These are phyloP conservation scores for Copsychus sechellarum DNA, from an alignment of 2,113 vertebrate genomes.

Conservation along the genomic window DNA sequence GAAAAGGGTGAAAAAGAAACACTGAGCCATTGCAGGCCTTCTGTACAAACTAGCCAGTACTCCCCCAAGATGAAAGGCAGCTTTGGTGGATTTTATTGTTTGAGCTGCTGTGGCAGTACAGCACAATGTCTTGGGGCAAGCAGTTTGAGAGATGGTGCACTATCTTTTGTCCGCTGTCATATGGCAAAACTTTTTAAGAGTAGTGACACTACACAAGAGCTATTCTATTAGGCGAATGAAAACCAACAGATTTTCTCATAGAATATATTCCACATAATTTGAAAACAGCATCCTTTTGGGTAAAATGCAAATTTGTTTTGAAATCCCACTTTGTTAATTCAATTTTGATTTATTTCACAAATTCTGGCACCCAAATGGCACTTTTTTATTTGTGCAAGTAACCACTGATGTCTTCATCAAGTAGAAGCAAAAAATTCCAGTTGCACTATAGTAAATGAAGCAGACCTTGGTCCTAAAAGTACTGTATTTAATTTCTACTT, in stretches of 20 bases:
- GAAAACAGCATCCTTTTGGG: neutral
- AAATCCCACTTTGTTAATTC: neutral
- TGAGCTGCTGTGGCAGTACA: neutral
- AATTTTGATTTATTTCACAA: neutral
- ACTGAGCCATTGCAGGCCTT: conserved; percentile 5
- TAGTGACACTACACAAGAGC: neutral
- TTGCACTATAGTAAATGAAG: neutral
- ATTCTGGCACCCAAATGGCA: neutral
- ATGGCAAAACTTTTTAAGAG: neutral
- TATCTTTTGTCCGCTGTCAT: neutral
- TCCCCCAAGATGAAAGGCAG: conserved; percentile 17
- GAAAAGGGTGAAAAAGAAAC: conserved; percentile 51
- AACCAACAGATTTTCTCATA: neutral
- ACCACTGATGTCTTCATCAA: neutral
- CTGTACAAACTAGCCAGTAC: neutral
- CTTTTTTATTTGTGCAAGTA: neutral
- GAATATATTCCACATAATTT: neutral
- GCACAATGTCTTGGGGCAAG: neutral
- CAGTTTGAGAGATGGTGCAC: neutral
- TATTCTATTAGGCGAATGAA: neutral
- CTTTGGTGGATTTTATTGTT: conserved; percentile 52
- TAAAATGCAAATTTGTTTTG: neutral
- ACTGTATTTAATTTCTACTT: neutral
- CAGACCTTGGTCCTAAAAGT: neutral
- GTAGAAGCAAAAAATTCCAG: neutral